Conservation (phyloP, 2,797 vertebrate species). For the Schizothorax lantsangensis region DNA sequence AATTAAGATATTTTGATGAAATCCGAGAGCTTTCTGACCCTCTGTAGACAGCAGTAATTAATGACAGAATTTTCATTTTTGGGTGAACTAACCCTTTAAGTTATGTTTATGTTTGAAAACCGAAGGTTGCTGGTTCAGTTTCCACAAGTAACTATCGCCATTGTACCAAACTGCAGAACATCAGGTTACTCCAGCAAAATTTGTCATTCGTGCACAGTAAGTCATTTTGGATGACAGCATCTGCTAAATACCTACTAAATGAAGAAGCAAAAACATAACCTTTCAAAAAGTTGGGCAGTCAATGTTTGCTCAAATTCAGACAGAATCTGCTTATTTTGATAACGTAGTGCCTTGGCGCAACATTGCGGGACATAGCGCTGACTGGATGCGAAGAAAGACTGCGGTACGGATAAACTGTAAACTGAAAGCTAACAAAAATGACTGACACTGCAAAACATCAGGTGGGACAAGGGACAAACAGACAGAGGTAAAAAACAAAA, state of each 20-base stretch:
- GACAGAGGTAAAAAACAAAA: constrained; percentile 42
- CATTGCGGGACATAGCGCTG: constrained; percentile 14
- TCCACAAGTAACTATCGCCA: neutral
- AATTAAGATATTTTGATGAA: neutral
- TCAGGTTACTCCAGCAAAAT: neutral
- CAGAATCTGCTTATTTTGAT: neutral
- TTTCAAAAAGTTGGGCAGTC: neutral
- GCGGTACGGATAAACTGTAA: neutral
- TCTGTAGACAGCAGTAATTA: neutral
- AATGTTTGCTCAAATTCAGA: neutral
- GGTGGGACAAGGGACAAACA: constrained; percentile 43
- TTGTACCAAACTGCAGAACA: neutral
- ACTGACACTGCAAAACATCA: neutral
- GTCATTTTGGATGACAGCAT: neutral
- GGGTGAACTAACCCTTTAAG: neutral
- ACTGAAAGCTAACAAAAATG: constrained; percentile 26
- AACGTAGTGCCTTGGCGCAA: neutral
- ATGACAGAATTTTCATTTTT: neutral
- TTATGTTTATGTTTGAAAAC: neutral
- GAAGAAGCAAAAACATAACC: neutral
- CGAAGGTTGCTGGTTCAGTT: neutral
- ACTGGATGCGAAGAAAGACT: neutral
- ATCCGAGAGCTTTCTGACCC: neutral
- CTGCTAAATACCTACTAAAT: neutral
- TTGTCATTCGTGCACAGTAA: neutral